Percentiles rank a stretch among this genome's conserved stretches.
Evolutionary conservation across 2,888 invertebrate genomes (phyloP).

Genomic region (Sarcophaga variegata): DNA sequence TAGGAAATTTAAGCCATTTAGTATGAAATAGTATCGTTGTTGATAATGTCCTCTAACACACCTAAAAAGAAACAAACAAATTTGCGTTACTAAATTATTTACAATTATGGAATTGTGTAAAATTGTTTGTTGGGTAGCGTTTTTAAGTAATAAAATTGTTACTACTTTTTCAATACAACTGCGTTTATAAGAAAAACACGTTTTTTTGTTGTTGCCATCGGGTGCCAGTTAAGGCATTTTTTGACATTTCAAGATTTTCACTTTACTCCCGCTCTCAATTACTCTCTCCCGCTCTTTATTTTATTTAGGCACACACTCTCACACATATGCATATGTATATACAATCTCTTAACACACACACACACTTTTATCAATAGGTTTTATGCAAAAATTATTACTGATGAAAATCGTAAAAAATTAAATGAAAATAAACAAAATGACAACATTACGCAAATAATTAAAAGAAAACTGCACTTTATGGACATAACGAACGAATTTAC

Average conservation of each 20-base stretch:
- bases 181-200: conserved; percentile 48
- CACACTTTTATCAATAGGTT: conserved; percentile 22
- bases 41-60: conserved; percentile 1
- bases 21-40: conserved; percentile 19
- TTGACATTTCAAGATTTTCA: conserved; percentile 49
- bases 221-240: conserved; percentile 17
- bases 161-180: conserved; percentile 54
- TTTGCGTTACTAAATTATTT: no score
- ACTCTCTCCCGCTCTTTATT: conserved; percentile 29
- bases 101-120: not conserved
- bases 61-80: conserved; percentile 43
- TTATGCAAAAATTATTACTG: conserved; percentile 30
- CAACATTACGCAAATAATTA: conserved; percentile 10
- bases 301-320: conserved; percentile 11
- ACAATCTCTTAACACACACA: not conserved
- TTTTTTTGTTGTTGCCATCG: conserved; percentile 59
- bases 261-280: conserved; percentile 23
- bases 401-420: conserved; percentile 29
- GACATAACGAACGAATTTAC: not conserved
- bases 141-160: not conserved
- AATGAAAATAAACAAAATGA: conserved; percentile 15
- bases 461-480: conserved; percentile 2
- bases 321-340: conserved; percentile 15
- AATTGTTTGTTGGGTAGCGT: conserved; percentile 44
- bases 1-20: conserved; percentile 53